These are phyloP conservation scores for Drosophila grimshawi DNA, from an alignment of 1,140 invertebrate genomes.

Conservation along the genomic window DNA sequence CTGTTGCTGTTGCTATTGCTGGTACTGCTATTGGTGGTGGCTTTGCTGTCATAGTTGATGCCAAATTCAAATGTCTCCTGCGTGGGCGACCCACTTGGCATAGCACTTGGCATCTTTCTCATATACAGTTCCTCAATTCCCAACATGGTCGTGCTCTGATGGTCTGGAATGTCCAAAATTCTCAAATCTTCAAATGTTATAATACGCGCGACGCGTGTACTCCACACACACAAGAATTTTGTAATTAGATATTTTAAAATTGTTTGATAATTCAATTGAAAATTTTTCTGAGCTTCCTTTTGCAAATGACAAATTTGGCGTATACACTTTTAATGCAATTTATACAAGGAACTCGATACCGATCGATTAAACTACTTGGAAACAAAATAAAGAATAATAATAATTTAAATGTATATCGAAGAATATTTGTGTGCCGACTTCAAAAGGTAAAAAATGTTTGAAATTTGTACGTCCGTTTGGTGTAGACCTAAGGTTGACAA, in stretches of 20 bases:
- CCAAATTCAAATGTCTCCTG: slow-evolving; percentile 65
- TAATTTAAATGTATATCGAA: slow-evolving; percentile 47
- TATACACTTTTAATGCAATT: slow-evolving; percentile 46
- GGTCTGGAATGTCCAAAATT: slow-evolving; percentile 20
- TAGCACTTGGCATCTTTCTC: slow-evolving; percentile 42
- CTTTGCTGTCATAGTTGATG: slow-evolving; percentile 45
- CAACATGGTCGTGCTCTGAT: slow-evolving; percentile 43
- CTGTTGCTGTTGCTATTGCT: slow-evolving; percentile 21
- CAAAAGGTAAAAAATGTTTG: slow-evolving; percentile 77
- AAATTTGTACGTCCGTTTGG: slow-evolving; percentile 42
- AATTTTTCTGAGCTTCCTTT: slow-evolving; percentile 60
- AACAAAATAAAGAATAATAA: slow-evolving; percentile 36
- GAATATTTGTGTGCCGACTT: slow-evolving; percentile 73
- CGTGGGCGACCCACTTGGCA: slow-evolving; percentile 57
- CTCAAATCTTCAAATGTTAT: slow-evolving; percentile 9
- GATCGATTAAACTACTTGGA: slow-evolving; percentile 37
- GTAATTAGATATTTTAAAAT: slow-evolving; percentile 62
- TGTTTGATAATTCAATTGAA: slow-evolving; percentile 54
- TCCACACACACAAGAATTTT: slow-evolving; percentile 33
- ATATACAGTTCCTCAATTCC: slow-evolving; percentile 66
- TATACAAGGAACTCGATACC: slow-evolving; percentile 39
- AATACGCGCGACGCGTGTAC: slow-evolving; percentile 1
- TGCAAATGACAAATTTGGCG: slow-evolving; percentile 46
- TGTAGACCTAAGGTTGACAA: slow-evolving; percentile 26
- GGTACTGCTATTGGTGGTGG: slow-evolving; percentile 11